Evolutionary conservation across 2,888 invertebrate species (phyloP).

Genomic region (Fragum whitleyi): DNA sequence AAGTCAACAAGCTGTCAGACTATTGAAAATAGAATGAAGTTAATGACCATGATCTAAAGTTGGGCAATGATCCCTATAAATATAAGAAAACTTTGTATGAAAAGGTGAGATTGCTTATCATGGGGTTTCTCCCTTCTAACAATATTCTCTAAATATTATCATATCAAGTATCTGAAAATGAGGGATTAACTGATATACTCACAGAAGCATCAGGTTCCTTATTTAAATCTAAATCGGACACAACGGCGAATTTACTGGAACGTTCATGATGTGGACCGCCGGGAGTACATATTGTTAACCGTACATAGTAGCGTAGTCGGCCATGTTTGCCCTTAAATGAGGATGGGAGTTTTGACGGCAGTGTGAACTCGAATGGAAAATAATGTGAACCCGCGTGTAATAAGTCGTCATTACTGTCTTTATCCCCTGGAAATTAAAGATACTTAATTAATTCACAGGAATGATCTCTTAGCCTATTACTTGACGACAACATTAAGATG

Average conservation of each 20-base stretch:
- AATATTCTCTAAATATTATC: too few species aligned
- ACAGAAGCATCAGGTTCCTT: slow-evolving; percentile 81
- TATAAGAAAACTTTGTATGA: background rate
- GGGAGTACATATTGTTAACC: slow-evolving; percentile 79
- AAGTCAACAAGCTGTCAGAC: too few species aligned
- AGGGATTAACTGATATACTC: too few species aligned
- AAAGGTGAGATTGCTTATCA: background rate
- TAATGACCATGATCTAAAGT: too few species aligned
- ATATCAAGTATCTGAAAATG: too few species aligned
- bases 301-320: slow-evolving; percentile 78
- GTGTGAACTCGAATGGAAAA: slow-evolving; percentile 81
- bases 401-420: slow-evolving; percentile 78
- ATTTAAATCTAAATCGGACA: slow-evolving; percentile 78
- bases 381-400: slow-evolving; percentile 81
- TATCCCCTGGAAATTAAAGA: slow-evolving; percentile 72
- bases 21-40: too few species aligned
- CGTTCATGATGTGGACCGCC: slow-evolving; percentile 80
- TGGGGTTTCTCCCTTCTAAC: background rate
- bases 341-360: slow-evolving; percentile 77
- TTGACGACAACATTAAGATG: too few species aligned
- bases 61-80: too few species aligned
- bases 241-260: slow-evolving; percentile 81
- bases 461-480: too few species aligned
- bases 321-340: slow-evolving; percentile 82
- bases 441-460: background rate